Percentiles rank a stretch among this genome's conserved stretches.
phyloP scores from a whole-genome alignment of 2,113 vertebrate species.

The Aegotheles bennettii region DNA sequence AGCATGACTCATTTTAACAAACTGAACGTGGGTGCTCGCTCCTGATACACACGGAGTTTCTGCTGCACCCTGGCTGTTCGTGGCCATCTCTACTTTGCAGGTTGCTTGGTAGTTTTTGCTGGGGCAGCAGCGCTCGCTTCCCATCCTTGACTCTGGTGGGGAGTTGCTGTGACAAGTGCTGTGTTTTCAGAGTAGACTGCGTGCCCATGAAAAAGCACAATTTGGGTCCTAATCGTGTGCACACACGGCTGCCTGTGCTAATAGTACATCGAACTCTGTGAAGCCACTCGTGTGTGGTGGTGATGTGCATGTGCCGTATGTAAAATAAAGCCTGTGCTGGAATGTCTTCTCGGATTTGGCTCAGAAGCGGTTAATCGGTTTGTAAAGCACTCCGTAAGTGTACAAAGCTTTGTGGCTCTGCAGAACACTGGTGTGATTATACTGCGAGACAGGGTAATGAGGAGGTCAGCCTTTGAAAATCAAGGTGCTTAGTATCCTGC shows the following conservation, averaged over 20 bases:
- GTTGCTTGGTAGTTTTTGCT: not conserved
- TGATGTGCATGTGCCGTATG: not conserved
- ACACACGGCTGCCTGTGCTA: not conserved
- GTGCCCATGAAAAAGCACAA: accelerated
- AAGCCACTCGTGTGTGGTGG: not conserved
- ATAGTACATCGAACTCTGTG: not conserved
- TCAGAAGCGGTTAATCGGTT: not conserved
- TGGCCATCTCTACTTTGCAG: accelerated
- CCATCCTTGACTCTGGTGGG: not conserved
- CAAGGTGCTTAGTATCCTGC: not conserved
- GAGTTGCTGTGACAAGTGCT: not conserved
- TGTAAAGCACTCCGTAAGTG: not conserved
- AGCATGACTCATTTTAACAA: not conserved
- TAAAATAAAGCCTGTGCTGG: not conserved
- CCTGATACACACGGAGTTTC: not conserved
- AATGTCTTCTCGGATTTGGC: not conserved
- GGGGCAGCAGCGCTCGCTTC: not conserved
- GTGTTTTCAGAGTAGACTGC: not conserved
- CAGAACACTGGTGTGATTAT: not conserved
- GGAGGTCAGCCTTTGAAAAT: not conserved
- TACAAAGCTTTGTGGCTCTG: not conserved
- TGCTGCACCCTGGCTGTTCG: not conserved
- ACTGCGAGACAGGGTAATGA: not conserved
- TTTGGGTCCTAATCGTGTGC: not conserved
- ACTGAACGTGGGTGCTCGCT: not conserved